These are phyloP conservation scores for Phrynocephalus guinanensis DNA, from an alignment of 2,797 vertebrate genomes.

Conservation along the genomic window DNA sequence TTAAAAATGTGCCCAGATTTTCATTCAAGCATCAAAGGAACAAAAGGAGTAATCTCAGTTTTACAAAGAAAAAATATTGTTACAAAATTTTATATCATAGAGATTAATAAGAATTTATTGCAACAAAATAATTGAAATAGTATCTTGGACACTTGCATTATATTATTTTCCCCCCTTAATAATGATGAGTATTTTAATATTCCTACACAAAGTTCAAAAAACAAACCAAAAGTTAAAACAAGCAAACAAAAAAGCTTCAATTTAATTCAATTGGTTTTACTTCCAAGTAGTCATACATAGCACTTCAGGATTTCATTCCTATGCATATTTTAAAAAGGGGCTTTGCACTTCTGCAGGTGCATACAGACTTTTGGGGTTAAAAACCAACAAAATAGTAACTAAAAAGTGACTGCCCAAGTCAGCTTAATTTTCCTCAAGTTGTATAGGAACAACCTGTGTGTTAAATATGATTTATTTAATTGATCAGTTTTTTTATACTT, in stretches of 20 bases:
- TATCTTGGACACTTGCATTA: background rate
- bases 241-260: background rate
- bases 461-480: background rate
- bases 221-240: background rate
- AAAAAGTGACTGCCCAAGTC: background rate
- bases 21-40: background rate
- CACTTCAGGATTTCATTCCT: background rate
- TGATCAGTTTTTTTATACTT: no score
- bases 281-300: background rate
- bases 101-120: background rate
- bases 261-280: background rate
- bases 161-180: background rate
- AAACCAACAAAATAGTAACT: background rate
- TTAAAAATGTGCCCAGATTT: background rate
- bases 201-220: background rate
- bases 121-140: background rate
- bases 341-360: background rate
- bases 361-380: background rate
- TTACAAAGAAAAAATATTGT: background rate
- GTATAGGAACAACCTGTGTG: background rate
- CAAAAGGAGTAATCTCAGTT: background rate
- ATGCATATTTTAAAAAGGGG: background rate
- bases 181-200: background rate
- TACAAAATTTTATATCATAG: background rate
- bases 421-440: background rate